Percentiles rank a stretch among this genome's conserved stretches.
Conservation (phyloP, 2,888 invertebrate species). For the Watsonalla cultraria region DNA sequence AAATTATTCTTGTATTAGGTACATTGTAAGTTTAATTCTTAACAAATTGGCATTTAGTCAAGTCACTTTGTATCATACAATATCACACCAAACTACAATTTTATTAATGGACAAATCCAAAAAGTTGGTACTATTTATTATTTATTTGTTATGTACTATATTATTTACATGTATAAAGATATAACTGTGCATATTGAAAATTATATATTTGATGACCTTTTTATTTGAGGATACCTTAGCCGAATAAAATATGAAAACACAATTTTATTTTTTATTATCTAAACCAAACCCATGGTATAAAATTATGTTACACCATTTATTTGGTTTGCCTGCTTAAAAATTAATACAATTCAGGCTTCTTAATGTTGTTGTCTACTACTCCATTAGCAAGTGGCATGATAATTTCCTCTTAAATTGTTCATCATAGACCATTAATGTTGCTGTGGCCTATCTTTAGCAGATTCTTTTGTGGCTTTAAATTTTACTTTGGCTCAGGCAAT, state of each 20-base stretch:
- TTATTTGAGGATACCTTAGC: constrained; percentile 74
- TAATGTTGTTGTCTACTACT: too few species aligned
- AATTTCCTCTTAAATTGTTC: too few species aligned
- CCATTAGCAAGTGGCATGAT: too few species aligned
- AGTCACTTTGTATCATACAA: constrained; percentile 68
- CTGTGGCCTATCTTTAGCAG: too few species aligned
- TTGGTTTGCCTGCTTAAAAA: too few species aligned
- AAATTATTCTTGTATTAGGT: constrained; percentile 50
- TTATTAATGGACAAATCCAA: constrained; percentile 69
- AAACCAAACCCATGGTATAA: constrained; percentile 1
- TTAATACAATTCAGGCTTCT: too few species aligned
- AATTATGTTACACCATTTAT: too few species aligned
- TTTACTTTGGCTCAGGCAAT: too few species aligned
- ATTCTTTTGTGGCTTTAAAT: too few species aligned
- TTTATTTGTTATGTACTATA: constrained; percentile 78
- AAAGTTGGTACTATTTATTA: constrained; percentile 76
- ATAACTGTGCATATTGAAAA: constrained; percentile 77
- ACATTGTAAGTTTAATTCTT: constrained; percentile 37
- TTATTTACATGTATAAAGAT: constrained; percentile 78
- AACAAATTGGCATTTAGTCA: constrained; percentile 69
- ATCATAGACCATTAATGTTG: too few species aligned
- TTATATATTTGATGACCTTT: constrained; percentile 74
- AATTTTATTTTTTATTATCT: constrained; percentile 16
- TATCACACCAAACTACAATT: constrained; percentile 71
- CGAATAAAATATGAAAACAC: constrained; percentile 60